Base-by-base conservation (phyloP, 1,140 invertebrate species). In the Microplitis demolitor region DNA sequence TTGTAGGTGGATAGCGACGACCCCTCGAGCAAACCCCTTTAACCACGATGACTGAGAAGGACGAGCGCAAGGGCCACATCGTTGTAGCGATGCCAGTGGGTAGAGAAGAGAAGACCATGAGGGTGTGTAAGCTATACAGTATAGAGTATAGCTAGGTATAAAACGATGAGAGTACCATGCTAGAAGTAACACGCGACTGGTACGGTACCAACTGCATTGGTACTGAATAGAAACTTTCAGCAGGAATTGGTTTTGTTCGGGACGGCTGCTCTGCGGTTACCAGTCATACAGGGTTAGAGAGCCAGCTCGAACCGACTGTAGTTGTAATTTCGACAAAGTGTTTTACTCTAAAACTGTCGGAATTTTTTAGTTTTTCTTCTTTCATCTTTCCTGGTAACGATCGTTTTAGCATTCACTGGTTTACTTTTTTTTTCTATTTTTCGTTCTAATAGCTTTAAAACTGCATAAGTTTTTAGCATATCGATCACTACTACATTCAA, bases 131-230 rank as follows among this genome's bases (percentile, higher is more conserved):
- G 58, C 58, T 56, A 53, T 58, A 51, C 60, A 39, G 45, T 39
- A 34, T 70, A 66, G 61, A 45, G 39, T 45, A 45, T 45, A 45
- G 39, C 6, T 45, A 45, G 39, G 6, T 45, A 24, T 66, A 69
- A 75, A 71, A 75, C 39, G 39, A 45, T 78, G 75, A 74, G 77
- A 80, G 76, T 78, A 73, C 74, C 76, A 78, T 69, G 77, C 72
- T 73, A 75, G 74, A 77, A 78, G 77, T 77, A 83, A 80, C 80
- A 82, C 83, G 82, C 82, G 81, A 85, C 82, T 85, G 83, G 84
- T 86, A 86, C 83, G 77, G 84, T 87, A 85, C 82, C 83, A 87
- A 78, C 80, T 83, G 80, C 80, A 83, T 82, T 78, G 80, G 76
- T 81, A 81, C 77, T 76, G 72, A 74, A 77, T 76, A 73, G 74